These are phyloP conservation scores for Triplophysa tibetana DNA, from an alignment of 2,113 vertebrate species.

Conservation along the genomic window DNA sequence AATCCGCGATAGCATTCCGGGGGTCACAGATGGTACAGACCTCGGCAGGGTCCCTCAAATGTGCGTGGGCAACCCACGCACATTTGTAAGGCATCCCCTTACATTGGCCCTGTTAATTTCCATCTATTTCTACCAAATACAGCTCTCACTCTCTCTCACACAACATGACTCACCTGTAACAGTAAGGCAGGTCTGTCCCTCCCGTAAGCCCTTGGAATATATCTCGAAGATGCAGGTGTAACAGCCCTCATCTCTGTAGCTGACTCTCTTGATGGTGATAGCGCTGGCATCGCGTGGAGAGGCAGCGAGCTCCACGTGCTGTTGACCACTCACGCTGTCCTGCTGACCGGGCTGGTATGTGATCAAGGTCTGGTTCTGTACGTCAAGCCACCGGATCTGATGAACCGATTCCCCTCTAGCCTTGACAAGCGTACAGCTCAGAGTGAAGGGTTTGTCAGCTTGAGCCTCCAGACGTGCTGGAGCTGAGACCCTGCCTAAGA, in stretches of 20 bases:
- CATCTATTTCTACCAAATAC: too few species aligned
- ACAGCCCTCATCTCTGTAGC: constrained; percentile 75
- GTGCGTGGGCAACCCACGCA: too few species aligned
- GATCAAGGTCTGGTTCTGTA: constrained; percentile 71
- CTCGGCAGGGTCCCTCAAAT: too few species aligned
- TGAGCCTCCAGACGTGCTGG: constrained; percentile 61
- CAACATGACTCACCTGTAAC: constrained; percentile 67
- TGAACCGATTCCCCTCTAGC: constrained; percentile 61
- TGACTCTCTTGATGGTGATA: constrained; percentile 71
- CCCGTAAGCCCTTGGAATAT: constrained; percentile 62
- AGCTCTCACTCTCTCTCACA: background rate
- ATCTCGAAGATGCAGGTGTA: constrained; percentile 77
- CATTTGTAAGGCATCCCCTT: too few species aligned
- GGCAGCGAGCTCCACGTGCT: constrained; percentile 69
- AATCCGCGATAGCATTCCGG: too few species aligned
- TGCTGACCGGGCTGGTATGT: constrained; percentile 62
- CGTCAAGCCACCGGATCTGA: constrained; percentile 74
- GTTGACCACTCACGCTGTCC: constrained; percentile 70
- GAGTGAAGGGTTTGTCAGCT: constrained; percentile 70
- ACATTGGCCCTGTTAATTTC: too few species aligned
- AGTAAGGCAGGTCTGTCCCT: constrained; percentile 68
- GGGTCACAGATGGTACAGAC: too few species aligned
- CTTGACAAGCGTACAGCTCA: constrained; percentile 67
- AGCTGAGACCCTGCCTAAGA: constrained; percentile 70
- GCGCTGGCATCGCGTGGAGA: constrained; percentile 64